phyloP scores from a whole-genome alignment of 1,140 invertebrate species.

The Caenorhabditis brenneri region DNA sequence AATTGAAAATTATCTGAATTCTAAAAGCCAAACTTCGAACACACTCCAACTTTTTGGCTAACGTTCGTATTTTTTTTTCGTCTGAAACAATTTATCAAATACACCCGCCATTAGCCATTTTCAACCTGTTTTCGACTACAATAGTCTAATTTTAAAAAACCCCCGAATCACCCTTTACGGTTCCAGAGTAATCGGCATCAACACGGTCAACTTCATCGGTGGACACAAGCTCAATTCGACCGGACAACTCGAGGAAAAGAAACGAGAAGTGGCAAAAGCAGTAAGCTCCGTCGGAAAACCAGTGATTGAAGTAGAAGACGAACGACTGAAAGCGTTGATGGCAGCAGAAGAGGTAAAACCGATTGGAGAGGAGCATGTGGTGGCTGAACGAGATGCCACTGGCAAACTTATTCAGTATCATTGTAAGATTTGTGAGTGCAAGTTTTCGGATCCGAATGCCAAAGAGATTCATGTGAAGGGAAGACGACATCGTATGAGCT shows the following conservation, averaged over 20 bases:
- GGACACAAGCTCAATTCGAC: slow-evolving; percentile 58
- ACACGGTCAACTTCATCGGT: slow-evolving; percentile 88
- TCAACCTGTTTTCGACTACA: too few relatives aligned
- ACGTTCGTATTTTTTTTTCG: too few relatives aligned
- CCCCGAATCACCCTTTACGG: too few relatives aligned
- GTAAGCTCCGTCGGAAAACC: background rate
- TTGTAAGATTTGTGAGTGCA: slow-evolving; percentile 97
- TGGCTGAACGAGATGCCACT: slow-evolving; percentile 85
- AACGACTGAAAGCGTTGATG: slow-evolving; percentile 61
- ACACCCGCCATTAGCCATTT: too few relatives aligned
- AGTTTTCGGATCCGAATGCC: slow-evolving; percentile 97
- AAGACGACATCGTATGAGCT: slow-evolving; percentile 31
- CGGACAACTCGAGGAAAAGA: slow-evolving; percentile 61
- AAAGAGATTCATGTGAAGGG: slow-evolving; percentile 98
- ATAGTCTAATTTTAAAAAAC: too few relatives aligned
- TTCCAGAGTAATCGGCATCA: slow-evolving; percentile 76
- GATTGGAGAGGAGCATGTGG: slow-evolving; percentile 95
- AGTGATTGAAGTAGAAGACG: background rate
- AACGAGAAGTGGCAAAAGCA: slow-evolving; percentile 39
- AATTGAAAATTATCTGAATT: too few relatives aligned
- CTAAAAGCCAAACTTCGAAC: too few relatives aligned
- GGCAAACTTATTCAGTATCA: slow-evolving; percentile 88
- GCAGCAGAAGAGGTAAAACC: slow-evolving; percentile 73
- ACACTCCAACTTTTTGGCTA: too few relatives aligned
- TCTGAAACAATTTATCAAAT: too few relatives aligned